phyloP scores from a whole-genome alignment of 2,888 invertebrate genomes.

The Charanyca ferruginea region DNA sequence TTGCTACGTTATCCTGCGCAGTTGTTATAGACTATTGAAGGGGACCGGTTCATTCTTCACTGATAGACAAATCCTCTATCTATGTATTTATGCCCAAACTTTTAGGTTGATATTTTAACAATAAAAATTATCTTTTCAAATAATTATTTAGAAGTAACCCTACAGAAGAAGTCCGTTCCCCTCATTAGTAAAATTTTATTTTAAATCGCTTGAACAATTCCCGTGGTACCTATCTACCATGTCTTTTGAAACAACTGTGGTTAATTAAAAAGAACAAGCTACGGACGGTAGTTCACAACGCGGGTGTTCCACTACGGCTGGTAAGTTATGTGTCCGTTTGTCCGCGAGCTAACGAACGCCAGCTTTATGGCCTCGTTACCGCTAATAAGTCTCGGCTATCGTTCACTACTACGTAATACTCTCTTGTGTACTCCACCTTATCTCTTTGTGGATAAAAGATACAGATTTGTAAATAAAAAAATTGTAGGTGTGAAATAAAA shows the following conservation, averaged over 20 bases:
- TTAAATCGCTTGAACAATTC: slow-evolving; percentile 14
- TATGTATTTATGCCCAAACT: neutral
- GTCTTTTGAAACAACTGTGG: slow-evolving; percentile 35
- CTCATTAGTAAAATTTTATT: slow-evolving; percentile 15
- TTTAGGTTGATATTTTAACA: neutral
- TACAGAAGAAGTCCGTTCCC: neutral
- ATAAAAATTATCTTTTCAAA: neutral
- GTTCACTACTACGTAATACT: slow-evolving; percentile 33
- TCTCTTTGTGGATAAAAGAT: slow-evolving; percentile 14
- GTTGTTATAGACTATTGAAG: slow-evolving; percentile 32
- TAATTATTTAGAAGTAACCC: neutral
- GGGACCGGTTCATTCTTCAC: slow-evolving; percentile 26
- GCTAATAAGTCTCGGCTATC: slow-evolving; percentile 74
- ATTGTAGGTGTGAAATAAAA: too few species aligned
- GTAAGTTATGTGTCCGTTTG: slow-evolving; percentile 66
- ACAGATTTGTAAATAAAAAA: neutral
- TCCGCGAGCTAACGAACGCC: slow-evolving; percentile 60
- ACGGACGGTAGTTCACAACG: slow-evolving; percentile 63
- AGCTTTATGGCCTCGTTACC: slow-evolving; percentile 69
- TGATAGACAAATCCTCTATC: neutral
- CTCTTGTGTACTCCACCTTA: slow-evolving; percentile 32
- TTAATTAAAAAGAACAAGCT: slow-evolving; percentile 44
- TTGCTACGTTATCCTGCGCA: slow-evolving; percentile 45
- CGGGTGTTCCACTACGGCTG: slow-evolving; percentile 72
- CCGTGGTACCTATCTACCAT: neutral